These are phyloP conservation scores for Gallinago jamesoni DNA, from an alignment of 2,113 vertebrate species.

Conservation along the genomic window DNA sequence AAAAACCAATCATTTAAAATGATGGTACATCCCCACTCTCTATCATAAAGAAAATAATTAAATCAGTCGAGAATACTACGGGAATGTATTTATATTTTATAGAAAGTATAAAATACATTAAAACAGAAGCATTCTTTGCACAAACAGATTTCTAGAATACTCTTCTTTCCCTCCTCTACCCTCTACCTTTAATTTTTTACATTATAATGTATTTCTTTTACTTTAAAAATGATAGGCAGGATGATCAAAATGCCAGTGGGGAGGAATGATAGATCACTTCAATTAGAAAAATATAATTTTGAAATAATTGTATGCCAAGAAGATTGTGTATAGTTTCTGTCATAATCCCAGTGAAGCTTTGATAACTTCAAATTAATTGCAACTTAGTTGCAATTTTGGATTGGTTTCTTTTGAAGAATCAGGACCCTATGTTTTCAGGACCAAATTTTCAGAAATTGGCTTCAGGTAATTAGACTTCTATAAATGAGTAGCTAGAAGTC, in stretches of 20 bases:
- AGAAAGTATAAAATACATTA: slow-evolving; percentile 2
- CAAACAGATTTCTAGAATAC: not conserved
- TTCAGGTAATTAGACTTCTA: slow-evolving; percentile 56
- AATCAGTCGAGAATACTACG: not conserved
- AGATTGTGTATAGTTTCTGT: not conserved
- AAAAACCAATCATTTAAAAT: not conserved
- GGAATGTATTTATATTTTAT: slow-evolving; percentile 27
- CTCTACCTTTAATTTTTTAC: not conserved
- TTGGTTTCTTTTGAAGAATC: slow-evolving; percentile 54
- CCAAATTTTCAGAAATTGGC: slow-evolving; percentile 43
- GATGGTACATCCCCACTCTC: not conserved
- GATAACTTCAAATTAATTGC: not conserved
- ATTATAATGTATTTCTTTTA: not conserved
- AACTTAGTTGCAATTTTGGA: slow-evolving; percentile 17
- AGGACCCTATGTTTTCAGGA: slow-evolving; percentile 25
- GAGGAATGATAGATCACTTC: not conserved
- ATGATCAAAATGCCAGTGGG: not conserved
- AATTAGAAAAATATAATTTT: slow-evolving; percentile 42
- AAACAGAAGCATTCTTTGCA: not conserved
- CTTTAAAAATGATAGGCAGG: not conserved
- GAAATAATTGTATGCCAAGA: slow-evolving; percentile 25
- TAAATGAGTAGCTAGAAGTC: slow-evolving; percentile 39
- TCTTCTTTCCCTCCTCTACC: not conserved
- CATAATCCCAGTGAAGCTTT: slow-evolving; percentile 29
- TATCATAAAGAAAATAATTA: not conserved